Evolutionary conservation across 2,797 vertebrate species (phyloP).

Genomic region (Linurgus olivaceus): DNA sequence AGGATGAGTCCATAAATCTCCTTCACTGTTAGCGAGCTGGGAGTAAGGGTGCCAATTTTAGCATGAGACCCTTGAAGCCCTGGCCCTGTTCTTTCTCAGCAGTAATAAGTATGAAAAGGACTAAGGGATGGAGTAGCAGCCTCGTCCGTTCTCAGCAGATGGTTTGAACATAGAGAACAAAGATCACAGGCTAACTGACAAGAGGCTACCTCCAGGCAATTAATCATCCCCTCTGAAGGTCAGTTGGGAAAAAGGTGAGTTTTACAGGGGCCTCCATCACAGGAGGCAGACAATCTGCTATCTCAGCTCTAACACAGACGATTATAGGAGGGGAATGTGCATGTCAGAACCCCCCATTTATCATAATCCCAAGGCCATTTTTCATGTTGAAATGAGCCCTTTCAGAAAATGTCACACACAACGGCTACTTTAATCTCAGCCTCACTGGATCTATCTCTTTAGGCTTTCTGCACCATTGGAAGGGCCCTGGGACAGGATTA

Average conservation of each 20-base stretch:
- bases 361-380: slow-evolving; percentile 84
- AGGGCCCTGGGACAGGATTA: slow-evolving; percentile 71
- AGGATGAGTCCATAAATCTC: slow-evolving; percentile 60
- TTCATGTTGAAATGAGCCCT: slow-evolving; percentile 84
- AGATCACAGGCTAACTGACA: slow-evolving; percentile 89
- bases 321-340: slow-evolving; percentile 77
- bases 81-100: slow-evolving; percentile 72
- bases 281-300: slow-evolving; percentile 74
- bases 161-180: slow-evolving; percentile 80
- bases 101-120: slow-evolving; percentile 73
- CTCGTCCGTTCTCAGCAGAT: slow-evolving; percentile 82
- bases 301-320: slow-evolving; percentile 72
- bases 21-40: neutral
- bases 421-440: slow-evolving; percentile 84
- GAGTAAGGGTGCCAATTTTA: slow-evolving; percentile 47
- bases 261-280: slow-evolving; percentile 74
- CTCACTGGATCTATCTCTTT: slow-evolving; percentile 68
- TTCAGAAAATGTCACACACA: slow-evolving; percentile 82
- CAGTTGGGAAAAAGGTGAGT: slow-evolving; percentile 80
- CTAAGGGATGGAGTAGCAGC: slow-evolving; percentile 72
- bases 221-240: slow-evolving; percentile 87
- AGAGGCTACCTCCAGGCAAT: slow-evolving; percentile 84
- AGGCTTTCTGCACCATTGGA: slow-evolving; percentile 34
- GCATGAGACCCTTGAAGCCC: slow-evolving; percentile 62
- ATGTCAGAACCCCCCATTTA: slow-evolving; percentile 84